Evolutionary conservation across 2,797 vertebrate species (phyloP), one percentile per base, ranked within the genome.

Genomic region (Neoniphon sammara): DNA sequence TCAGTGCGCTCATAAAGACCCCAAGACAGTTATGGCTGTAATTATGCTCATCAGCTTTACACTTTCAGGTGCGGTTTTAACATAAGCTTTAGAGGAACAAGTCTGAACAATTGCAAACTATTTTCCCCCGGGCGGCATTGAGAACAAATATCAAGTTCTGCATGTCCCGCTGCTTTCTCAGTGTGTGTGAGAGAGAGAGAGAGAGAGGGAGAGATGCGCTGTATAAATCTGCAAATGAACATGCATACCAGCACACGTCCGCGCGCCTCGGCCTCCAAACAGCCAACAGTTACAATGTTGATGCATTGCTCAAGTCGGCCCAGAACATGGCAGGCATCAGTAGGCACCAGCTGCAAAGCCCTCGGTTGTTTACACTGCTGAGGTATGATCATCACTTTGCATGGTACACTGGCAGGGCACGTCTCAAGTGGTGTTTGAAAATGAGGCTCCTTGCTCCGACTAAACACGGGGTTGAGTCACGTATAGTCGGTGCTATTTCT

Each of bases 51-150:
- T 86, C 83, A 86, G 80, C 68, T 81, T 34, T 7, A 75, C 68
- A 68, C 77, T 89, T 58, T 73, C 80, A 84, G 78, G 82, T 87
- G 87, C 57, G 78, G 78, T 89, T 91, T 86, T 89, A 89, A 89
- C 85, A 89, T 89, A 91, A 90, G 87, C 90, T 89, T 91, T 87
- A 85, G 74, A 87, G 75, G 85, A 88, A 88, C 92, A 92, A 85
- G 93, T 89, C 88, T 69, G 69, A 58, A 92, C 93, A 90, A 67
- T 82, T 54, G 76, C 65, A 80, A 92, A 90, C 69, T 93, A 94
- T 94, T 91, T 84, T 88, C 91, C 87, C 87, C 67, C 18, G 20
- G 75, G 89, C 84, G 2, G 61, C 77, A 30, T 7, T 44, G 15
- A 49, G 75, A 80, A 81, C 80, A 88, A 89, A 88, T 83, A 85